phyloP scores from a whole-genome alignment of 2,797 vertebrate genomes.

The Dermochelys coriacea region DNA sequence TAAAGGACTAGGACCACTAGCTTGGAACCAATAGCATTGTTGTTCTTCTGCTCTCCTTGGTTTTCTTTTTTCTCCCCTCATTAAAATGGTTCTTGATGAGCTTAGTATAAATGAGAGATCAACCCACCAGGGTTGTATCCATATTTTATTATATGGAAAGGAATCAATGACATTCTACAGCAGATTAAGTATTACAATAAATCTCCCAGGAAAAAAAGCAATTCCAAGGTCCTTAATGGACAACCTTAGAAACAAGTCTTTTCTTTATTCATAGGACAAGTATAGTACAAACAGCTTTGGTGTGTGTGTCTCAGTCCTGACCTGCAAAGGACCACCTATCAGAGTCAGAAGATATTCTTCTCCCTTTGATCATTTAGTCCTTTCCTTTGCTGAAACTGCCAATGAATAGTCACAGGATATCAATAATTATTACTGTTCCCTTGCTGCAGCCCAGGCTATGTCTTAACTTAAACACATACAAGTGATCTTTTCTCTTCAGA shows the following conservation, averaged over 20 bases:
- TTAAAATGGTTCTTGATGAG: neutral
- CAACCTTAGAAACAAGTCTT: neutral
- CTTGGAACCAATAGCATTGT: neutral
- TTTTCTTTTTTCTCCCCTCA: neutral
- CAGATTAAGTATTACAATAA: neutral
- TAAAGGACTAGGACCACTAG: neutral
- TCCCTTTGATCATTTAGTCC: neutral
- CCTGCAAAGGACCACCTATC: neutral
- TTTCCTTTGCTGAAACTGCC: neutral
- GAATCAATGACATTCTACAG: neutral
- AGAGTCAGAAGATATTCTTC: neutral
- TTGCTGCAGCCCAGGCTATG: neutral
- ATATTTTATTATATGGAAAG: neutral
- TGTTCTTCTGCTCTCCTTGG: neutral
- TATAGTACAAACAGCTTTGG: neutral
- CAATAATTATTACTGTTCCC: neutral
- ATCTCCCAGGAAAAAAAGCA: neutral
- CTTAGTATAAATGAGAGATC: neutral
- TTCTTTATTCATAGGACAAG: neutral
- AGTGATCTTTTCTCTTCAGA: neutral
- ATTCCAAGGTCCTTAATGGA: neutral
- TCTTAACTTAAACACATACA: neutral
- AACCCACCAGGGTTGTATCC: neutral
- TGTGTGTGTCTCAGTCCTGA: neutral
- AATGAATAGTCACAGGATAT: neutral